Evolutionary conservation across 2,797 vertebrate genomes (phyloP), one percentile per base, ranked within the genome.

Genomic region (Syndactyla subalaris): DNA sequence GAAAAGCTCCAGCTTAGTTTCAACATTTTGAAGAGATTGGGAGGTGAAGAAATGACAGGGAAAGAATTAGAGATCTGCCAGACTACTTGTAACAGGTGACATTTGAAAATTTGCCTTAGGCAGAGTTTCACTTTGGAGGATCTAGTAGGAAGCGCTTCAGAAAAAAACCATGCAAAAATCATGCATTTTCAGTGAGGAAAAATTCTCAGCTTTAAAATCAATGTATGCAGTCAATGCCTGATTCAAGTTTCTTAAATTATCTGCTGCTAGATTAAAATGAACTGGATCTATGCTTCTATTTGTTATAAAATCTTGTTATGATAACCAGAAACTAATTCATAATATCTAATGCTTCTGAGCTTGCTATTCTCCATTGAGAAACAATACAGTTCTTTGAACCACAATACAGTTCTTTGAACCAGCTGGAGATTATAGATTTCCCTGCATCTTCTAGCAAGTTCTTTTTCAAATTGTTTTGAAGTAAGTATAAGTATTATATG

Each of bases 21-120:
- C 85, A 80, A 93, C n/a, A 85, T 66, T 85, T 95, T 79, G 49
- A 75, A 75, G 41, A 67, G 45, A 71, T 10, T 91, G 48, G 83
- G 65, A 93, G 79, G 80, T 92, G 93, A 97, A 92, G 91, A 95
- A 93, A 95, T 95, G 75, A 68, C 59, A 93, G 77, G 39, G 70
- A 85, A 94, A 92, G n/a, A 88, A 86, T 81, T 74, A 93, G 67
- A 94, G 48, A 41, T 87, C 75, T 88, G 68, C 59, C 88, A 95
- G 84, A 88, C 63, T 79, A 63, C 10, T 85, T 82, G 55, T 73
- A 88, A 94, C 15, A 73, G 27, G 73, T 96, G 88, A 89, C 36
- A 65, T 83, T 85, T 75, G 51, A 41, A 86, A 92, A 92, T 88
- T 52, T 80, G 75, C 80, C 43, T 72, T 74, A 89, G 92, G 85